A percentile compares a stretch with the other conserved stretches of the same genome.
These are phyloP conservation scores for Drosophila trichaetosa DNA, from an alignment of 2,888 invertebrate genomes.

Conservation along the genomic window DNA sequence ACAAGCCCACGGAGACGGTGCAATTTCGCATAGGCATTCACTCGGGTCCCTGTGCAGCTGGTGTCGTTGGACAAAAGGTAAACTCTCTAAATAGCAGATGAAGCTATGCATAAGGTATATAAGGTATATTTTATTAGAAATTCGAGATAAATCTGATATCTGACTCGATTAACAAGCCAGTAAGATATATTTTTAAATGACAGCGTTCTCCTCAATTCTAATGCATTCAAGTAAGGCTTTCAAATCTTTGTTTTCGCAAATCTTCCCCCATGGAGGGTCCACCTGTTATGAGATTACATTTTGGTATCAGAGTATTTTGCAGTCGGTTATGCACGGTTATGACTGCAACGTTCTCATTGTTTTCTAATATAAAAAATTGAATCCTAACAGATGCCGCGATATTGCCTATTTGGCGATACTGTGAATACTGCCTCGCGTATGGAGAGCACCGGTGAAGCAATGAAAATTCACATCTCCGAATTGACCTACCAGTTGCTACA, in stretches of 20 bases:
- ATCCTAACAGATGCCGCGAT: conserved; percentile 89
- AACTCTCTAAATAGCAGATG: background rate
- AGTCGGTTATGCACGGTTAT: too few relatives aligned
- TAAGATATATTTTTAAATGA: background rate
- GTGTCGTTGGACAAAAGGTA: conserved; percentile 90
- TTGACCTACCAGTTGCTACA: conserved; percentile 89
- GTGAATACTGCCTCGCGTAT: conserved; percentile 93
- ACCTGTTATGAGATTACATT: background rate
- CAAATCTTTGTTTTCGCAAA: too few relatives aligned
- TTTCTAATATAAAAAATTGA: background rate
- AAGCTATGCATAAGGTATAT: background rate
- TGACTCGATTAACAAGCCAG: background rate
- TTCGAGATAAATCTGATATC: background rate
- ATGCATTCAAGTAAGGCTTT: too few relatives aligned
- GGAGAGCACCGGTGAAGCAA: conserved; percentile 91
- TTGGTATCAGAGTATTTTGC: background rate
- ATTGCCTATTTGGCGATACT: conserved; percentile 93
- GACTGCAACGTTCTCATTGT: background rate
- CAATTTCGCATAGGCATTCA: conserved; percentile 91
- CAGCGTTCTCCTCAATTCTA: background rate
- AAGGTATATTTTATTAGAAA: background rate
- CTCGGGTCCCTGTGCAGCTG: conserved; percentile 91
- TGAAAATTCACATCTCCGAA: conserved; percentile 91
- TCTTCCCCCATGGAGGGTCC: background rate
- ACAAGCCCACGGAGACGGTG: conserved; percentile 88